A percentile compares a stretch with the other conserved stretches of the same genome.
These are phyloP conservation scores for Virgularia gustaviana DNA, from an alignment of 92 coral and sea anemone genomes.

Conservation along the genomic window DNA sequence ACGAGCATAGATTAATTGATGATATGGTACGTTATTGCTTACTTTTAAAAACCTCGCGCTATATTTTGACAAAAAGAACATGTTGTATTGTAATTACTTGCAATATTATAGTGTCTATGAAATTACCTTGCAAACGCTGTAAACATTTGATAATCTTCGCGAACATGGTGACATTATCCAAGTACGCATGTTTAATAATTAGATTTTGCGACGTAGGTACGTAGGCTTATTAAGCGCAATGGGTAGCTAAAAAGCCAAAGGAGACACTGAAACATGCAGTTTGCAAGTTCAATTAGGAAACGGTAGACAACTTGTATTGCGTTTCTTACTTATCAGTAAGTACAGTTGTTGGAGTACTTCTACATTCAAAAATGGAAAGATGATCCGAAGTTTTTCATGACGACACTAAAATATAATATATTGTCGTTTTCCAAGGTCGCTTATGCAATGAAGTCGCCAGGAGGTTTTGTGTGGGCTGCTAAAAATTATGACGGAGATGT, in stretches of 20 bases:
- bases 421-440: constrained; percentile 87
- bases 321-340: background rate
- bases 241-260: too few relatives aligned
- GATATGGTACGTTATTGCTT: constrained; percentile 69
- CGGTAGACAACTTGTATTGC: too few relatives aligned
- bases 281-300: too few relatives aligned
- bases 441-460: constrained; percentile 90
- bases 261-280: too few relatives aligned
- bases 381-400: background rate
- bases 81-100: too few relatives aligned
- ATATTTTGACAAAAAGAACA: background rate
- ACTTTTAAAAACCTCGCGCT: background rate
- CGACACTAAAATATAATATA: background rate
- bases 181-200: too few relatives aligned
- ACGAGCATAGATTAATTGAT: constrained; percentile 91
- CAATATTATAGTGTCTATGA: too few relatives aligned
- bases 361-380: background rate
- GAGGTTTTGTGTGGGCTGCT: constrained; percentile 99
- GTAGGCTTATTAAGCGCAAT: too few relatives aligned
- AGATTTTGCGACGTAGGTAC: too few relatives aligned
- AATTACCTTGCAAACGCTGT: background rate
- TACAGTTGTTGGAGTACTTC: background rate
- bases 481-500: constrained; percentile 99
- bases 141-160: background rate
- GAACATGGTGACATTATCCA: too few relatives aligned